phyloP scores from a whole-genome alignment of 2,113 vertebrate species.

The Menidia beryllina region DNA sequence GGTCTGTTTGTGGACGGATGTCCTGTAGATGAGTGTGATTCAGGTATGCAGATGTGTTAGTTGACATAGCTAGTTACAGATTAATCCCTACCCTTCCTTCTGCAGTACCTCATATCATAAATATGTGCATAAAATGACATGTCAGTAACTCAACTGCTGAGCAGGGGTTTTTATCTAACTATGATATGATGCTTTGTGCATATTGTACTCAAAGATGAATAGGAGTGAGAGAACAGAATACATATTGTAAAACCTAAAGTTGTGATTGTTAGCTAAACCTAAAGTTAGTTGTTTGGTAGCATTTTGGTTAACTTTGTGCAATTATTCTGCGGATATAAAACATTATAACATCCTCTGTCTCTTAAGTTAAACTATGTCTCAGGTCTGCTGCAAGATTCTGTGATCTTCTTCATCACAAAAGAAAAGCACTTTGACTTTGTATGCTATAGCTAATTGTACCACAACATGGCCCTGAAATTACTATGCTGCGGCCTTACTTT shows the following conservation, averaged over 20 bases:
- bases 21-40: constrained; percentile 6
- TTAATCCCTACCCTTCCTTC: constrained; percentile 23
- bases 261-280: no score
- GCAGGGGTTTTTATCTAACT: background rate
- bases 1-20: constrained; percentile 48
- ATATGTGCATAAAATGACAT: constrained; percentile 3
- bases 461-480: no score
- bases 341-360: background rate
- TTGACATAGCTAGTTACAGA: constrained; percentile 23
- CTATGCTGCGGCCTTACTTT: no score
- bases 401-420: background rate
- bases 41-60: background rate
- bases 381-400: background rate
- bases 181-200: background rate
- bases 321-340: background rate
- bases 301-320: background rate
- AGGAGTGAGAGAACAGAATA: constrained; percentile 30
- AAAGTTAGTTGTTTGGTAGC: no score
- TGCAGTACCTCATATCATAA: constrained; percentile 5
- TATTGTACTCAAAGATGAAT: background rate
- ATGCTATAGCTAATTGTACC: background rate
- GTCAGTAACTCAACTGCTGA: background rate
- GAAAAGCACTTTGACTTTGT: background rate
- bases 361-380: background rate
- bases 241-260: constrained; percentile 41